Conservation (phyloP, 2,888 invertebrate genomes). For the Ectropis crepuscularia region DNA sequence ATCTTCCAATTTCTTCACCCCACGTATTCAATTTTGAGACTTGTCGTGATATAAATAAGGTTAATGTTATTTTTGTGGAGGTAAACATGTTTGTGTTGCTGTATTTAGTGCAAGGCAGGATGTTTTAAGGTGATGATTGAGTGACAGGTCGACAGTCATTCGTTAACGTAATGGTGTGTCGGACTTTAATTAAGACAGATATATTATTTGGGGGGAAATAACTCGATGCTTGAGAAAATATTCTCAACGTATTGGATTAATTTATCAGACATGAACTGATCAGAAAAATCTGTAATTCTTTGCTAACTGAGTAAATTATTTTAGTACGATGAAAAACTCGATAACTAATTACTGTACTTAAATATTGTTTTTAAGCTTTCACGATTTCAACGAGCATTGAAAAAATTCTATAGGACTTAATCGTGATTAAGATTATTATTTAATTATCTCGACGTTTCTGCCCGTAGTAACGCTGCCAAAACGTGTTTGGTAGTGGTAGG, state of each 20-base stretch:
- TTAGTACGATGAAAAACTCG: neutral
- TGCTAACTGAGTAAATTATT: neutral
- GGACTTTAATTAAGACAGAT: constrained; percentile 61
- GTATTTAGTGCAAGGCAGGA: constrained; percentile 39
- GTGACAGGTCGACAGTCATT: constrained; percentile 59
- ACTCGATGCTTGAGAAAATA: constrained; percentile 12
- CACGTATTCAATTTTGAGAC: constrained; percentile 9
- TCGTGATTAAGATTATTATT: too few relatives aligned
- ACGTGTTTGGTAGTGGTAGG: too few relatives aligned
- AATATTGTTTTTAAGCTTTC: too few relatives aligned
- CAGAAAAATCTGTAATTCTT: neutral
- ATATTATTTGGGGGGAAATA: constrained; percentile 40
- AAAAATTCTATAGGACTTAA: too few relatives aligned
- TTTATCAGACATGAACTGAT: too few relatives aligned
- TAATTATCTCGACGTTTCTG: too few relatives aligned
- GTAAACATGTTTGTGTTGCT: constrained; percentile 7
- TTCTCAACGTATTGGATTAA: too few relatives aligned
- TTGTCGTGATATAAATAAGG: constrained; percentile 2
- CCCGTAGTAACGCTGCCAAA: too few relatives aligned
- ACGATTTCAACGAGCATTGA: too few relatives aligned
- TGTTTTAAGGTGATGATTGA: constrained; percentile 55
- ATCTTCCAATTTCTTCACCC: neutral
- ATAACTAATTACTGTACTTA: neutral
- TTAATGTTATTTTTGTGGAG: constrained; percentile 1
- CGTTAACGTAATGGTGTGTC: constrained; percentile 55